These are phyloP conservation scores for Tiliqua scincoides DNA, from an alignment of 2,113 vertebrate species.

Conservation along the genomic window DNA sequence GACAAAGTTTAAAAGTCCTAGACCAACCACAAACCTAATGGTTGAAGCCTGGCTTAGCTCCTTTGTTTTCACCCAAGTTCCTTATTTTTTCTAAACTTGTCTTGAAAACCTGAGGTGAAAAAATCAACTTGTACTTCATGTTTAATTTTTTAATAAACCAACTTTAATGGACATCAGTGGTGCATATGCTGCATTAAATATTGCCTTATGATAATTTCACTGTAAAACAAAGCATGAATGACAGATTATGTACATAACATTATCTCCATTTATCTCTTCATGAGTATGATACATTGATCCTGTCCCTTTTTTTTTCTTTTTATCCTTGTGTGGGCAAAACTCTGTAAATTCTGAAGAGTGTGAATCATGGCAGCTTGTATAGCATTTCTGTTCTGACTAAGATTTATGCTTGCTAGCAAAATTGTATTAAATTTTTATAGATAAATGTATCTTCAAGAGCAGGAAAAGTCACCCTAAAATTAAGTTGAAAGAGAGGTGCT, in stretches of 20 bases:
- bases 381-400: background rate
- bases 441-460: background rate
- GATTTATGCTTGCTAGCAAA: background rate
- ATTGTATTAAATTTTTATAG: background rate
- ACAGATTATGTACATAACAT: background rate
- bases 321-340: background rate
- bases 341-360: background rate
- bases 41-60: too few relatives aligned
- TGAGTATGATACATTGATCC: background rate
- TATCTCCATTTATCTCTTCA: background rate
- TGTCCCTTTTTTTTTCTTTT: background rate
- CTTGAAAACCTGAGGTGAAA: background rate
- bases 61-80: too few relatives aligned
- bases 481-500: background rate
- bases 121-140: background rate
- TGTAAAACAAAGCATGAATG: background rate
- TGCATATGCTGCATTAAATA: background rate
- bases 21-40: too few relatives aligned
- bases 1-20: too few relatives aligned
- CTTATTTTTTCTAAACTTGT: background rate
- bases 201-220: background rate
- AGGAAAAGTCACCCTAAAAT: background rate
- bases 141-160: background rate
- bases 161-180: background rate
- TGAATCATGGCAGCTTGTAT: background rate